Evolutionary conservation across 2,888 invertebrate species (phyloP).

Genomic region (Smittia sp.): DNA sequence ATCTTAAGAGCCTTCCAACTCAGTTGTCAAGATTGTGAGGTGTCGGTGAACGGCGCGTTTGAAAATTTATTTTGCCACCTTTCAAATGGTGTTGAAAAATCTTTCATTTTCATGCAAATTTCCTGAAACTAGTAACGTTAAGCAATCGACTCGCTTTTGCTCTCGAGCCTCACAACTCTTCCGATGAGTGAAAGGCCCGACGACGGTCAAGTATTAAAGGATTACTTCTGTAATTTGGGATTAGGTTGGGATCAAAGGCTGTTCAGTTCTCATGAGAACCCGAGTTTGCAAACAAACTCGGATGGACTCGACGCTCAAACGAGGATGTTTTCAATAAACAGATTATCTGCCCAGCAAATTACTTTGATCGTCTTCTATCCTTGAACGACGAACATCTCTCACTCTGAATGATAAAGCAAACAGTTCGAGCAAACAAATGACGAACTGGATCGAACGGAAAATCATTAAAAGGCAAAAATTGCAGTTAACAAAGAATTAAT

Average conservation of each 20-base stretch:
- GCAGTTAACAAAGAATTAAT: background rate
- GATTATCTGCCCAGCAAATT: slow-evolving; percentile 41
- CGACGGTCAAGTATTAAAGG: background rate
- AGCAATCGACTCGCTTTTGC: background rate
- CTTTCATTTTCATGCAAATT: background rate
- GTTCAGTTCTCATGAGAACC: slow-evolving; percentile 22
- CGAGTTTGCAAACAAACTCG: slow-evolving; percentile 15
- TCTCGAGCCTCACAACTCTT: background rate
- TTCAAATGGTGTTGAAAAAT: background rate
- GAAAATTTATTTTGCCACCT: background rate
- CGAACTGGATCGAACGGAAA: background rate
- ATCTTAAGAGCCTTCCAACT: background rate
- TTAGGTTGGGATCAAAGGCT: background rate
- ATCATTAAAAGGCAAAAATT: too few relatives aligned
- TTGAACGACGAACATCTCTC: background rate
- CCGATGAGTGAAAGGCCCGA: background rate
- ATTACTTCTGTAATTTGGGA: background rate
- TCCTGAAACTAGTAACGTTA: background rate
- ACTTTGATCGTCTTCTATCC: background rate
- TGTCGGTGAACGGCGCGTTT: background rate
- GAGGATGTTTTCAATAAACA: slow-evolving; percentile 31
- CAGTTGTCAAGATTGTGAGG: background rate
- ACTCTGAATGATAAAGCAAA: background rate
- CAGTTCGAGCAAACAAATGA: background rate
- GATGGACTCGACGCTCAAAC: slow-evolving; percentile 11